Evolutionary conservation across 2,888 invertebrate genomes (phyloP), one percentile per base, ranked within the genome.

Genomic region (Antitype chi): DNA sequence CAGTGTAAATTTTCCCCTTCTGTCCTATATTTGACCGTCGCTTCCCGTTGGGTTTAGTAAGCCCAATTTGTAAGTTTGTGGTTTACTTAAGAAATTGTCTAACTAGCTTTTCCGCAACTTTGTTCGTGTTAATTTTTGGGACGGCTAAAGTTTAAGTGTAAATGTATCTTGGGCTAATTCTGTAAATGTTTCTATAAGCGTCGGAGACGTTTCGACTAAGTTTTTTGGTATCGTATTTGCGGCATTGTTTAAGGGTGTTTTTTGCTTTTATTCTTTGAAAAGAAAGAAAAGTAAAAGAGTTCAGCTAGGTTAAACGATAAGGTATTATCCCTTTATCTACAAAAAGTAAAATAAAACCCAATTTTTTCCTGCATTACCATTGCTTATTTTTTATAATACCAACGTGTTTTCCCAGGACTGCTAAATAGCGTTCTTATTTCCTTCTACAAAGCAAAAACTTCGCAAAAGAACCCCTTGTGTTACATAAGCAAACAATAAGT

Each of bases 61-160:
- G 17, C 25, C 68, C 72, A 76, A 82, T 62, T 75, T 68, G 15
- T 62, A 79, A 75, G 60, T 74, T 76, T 70, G 73, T 67, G 74
- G 85, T 82, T 78, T 78, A 70, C 69, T 78, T 80, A 68, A 80
- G 74, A 78, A 74, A 70, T 82, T 76, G 62, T 78, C 60, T 66
- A 53, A 76, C 75, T 78, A 82, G 59, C 52, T 74, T 52, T 70
- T 23, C 52, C 55, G 25, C 67, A 76, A 81, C 81, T 71, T 76
- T 25, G 76, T 73, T 55, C 49, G 25, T 60, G 60, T 71, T 66
- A 74, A 69, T 81, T 81, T 81, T 81, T 74, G 69, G 55, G 43
- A 70, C 63, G 47, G 55, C 73, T 62, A 13, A 80, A 84, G 69
- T 84, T 79, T 71, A 25, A 67, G 62, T 47, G 53, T 62, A 62